A percentile compares a stretch with the other conserved stretches of the same genome.
These are phyloP conservation scores for Lysandra bellargus DNA, from an alignment of 2,888 invertebrate genomes.

Conservation along the genomic window DNA sequence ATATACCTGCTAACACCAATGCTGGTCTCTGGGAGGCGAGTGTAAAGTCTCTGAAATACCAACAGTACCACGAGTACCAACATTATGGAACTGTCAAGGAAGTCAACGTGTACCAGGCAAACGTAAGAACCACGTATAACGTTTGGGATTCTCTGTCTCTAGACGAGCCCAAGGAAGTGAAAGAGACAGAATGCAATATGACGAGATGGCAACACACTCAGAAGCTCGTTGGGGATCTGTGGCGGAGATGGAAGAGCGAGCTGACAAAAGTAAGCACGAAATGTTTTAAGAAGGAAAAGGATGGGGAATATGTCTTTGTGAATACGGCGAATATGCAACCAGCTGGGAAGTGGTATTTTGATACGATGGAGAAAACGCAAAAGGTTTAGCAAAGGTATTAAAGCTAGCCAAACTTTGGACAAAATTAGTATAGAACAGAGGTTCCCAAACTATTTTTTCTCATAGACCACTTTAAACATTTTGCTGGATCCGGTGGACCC, in stretches of 20 bases:
- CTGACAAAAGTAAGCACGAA: background rate
- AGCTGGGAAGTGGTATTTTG: background rate
- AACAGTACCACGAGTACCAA: background rate
- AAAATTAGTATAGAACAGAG: too few relatives aligned
- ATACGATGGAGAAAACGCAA: background rate
- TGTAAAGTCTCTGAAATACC: background rate
- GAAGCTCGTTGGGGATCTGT: background rate
- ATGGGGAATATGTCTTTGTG: background rate
- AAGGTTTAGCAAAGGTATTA: background rate
- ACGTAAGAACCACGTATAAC: background rate
- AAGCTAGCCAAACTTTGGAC: too few relatives aligned
- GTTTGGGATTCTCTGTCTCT: background rate
- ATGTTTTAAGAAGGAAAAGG: background rate
- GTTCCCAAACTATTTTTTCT: too few relatives aligned
- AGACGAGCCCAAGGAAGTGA: background rate
- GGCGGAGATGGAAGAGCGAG: constrained; percentile 3
- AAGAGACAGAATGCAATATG: constrained; percentile 1
- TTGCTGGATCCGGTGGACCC: too few relatives aligned
- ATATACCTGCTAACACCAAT: constrained; percentile 6
- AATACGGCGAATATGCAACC: background rate
- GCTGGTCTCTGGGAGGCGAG: background rate
- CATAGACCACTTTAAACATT: too few relatives aligned
- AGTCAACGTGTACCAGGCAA: constrained; percentile 11
- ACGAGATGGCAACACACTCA: constrained; percentile 8
- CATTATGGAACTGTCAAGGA: background rate